A percentile compares a stretch with the other conserved stretches of the same genome.
Conservation (phyloP, 2,113 vertebrate species). For the Chionis minor region DNA sequence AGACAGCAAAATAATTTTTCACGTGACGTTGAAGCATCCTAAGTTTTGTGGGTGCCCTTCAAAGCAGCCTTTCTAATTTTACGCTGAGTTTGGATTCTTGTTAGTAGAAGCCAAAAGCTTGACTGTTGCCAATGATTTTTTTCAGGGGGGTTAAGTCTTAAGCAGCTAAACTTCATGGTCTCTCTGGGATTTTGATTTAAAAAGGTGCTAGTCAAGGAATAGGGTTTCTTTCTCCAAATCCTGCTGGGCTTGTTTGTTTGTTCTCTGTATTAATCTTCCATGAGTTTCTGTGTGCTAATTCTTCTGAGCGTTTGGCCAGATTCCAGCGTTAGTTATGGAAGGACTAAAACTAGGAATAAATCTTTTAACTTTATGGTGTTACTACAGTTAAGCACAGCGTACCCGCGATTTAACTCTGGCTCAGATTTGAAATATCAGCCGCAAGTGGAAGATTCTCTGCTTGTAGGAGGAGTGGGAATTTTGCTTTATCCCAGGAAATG, state of each 20-base stretch:
- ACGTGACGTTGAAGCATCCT: neutral
- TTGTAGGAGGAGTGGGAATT: neutral
- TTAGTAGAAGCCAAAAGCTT: neutral
- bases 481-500: neutral
- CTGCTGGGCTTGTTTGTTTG: conserved; percentile 17
- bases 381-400: neutral
- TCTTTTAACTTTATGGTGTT: neutral
- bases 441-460: neutral
- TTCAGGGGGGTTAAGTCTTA: neutral
- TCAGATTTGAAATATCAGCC: neutral
- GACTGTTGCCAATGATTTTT: neutral
- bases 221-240: neutral
- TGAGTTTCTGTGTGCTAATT: neutral
- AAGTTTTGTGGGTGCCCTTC: neutral
- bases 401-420: neutral
- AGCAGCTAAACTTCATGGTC: neutral
- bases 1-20: neutral
- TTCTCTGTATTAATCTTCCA: neutral
- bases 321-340: neutral
- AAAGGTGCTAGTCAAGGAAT: neutral
- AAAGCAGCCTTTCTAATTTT: neutral
- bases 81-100: neutral
- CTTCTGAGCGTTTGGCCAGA: neutral
- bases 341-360: neutral
- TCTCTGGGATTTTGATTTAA: neutral